Conservation (phyloP, 2,113 vertebrate species). For the Myotis brandtii region DNA sequence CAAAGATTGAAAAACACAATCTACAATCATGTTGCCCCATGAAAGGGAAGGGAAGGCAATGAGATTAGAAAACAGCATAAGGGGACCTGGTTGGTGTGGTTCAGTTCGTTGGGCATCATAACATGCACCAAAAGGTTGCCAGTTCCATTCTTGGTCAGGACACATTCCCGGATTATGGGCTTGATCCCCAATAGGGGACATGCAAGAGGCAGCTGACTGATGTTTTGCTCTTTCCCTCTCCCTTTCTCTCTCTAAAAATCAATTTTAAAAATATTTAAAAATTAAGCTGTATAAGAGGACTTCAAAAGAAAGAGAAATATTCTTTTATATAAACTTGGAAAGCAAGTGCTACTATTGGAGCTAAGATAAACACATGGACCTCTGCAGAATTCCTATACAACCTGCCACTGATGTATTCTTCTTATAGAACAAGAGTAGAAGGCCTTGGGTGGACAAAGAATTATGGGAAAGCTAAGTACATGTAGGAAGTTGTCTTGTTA, state of each 20-base stretch:
- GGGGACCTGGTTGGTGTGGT: too few relatives aligned
- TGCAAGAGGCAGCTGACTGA: neutral
- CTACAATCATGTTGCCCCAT: neutral
- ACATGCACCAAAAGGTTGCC: neutral
- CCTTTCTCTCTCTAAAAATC: neutral
- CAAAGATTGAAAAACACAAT: neutral
- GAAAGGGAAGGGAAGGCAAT: neutral
- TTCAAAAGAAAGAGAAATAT: neutral
- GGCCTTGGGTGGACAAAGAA: neutral
- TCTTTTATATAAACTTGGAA: neutral
- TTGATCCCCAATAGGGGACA: neutral
- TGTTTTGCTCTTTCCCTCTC: neutral
- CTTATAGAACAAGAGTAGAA: slow-evolving; percentile 23
- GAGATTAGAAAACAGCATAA: neutral
- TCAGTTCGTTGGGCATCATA: neutral
- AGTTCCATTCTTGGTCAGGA: neutral
- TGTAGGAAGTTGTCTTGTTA: neutral
- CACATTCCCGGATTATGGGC: neutral
- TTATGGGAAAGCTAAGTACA: neutral
- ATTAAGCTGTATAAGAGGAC: neutral
- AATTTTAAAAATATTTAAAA: too few relatives aligned
- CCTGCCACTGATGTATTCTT: neutral
- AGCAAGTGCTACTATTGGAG: neutral
- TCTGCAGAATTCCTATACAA: neutral
- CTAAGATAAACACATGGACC: neutral